A percentile compares a stretch with the other conserved stretches of the same genome.
phyloP scores from a whole-genome alignment of 2,888 invertebrate genomes.

The Argynnis bischoffii region DNA sequence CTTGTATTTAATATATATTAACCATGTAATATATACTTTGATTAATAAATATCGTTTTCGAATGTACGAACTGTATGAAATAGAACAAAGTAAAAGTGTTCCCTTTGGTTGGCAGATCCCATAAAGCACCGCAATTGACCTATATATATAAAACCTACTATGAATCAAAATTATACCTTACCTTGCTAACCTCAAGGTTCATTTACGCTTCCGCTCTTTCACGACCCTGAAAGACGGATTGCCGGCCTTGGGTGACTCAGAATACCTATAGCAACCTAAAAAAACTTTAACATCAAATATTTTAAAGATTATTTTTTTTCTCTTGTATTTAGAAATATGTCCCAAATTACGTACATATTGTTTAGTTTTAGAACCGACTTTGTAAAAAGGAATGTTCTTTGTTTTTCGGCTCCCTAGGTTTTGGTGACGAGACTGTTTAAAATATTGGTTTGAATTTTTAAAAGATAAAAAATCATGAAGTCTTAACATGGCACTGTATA shows the following conservation, averaged over 20 bases:
- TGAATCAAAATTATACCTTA: constrained; percentile 15
- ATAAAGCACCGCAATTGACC: constrained; percentile 2
- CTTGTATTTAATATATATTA: no score
- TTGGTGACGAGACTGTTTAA: no score
- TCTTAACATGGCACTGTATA: no score
- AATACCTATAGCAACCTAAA: background rate
- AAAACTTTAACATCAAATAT: background rate
- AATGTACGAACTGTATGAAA: background rate
- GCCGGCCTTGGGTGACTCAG: constrained; percentile 33
- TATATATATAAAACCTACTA: background rate
- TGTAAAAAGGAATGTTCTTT: no score
- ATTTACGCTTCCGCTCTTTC: constrained; percentile 5
- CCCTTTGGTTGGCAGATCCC: background rate
- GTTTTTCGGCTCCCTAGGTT: no score
- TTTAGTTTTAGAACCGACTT: no score
- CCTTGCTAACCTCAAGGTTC: constrained; percentile 5
- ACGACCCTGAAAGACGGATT: constrained; percentile 24
- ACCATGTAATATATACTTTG: no score
- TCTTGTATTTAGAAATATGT: no score
- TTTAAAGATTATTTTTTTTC: background rate
- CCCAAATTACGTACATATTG: no score
- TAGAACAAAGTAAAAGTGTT: background rate
- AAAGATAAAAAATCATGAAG: no score
- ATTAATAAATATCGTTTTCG: no score
- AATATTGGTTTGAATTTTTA: no score